phyloP scores from a whole-genome alignment of 2,888 invertebrate genomes.

The Melangyna quadrimaculata region DNA sequence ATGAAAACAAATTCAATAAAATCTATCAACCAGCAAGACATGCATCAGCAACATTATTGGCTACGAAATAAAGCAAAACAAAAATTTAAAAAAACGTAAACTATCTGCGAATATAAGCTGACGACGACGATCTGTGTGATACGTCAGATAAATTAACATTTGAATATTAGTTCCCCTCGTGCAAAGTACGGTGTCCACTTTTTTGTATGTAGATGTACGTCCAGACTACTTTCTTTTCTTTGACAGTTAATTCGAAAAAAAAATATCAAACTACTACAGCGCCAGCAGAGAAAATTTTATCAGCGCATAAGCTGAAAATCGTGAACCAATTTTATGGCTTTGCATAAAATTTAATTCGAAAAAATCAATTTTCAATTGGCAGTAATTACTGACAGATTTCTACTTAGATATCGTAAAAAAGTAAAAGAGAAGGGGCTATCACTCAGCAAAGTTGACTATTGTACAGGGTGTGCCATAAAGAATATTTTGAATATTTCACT shows the following conservation, averaged over 20 bases:
- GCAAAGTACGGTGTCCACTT: conserved; percentile 23
- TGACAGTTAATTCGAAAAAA: conserved; percentile 25
- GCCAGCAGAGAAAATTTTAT: conserved; percentile 46
- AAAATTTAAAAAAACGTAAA: conserved; percentile 19
- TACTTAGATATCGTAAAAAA: neutral
- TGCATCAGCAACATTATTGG: neutral
- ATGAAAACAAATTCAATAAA: conserved; percentile 28
- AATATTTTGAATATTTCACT: neutral
- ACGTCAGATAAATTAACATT: conserved; percentile 62
- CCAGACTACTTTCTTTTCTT: conserved; percentile 60
- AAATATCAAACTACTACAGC: neutral
- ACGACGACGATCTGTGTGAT: conserved; percentile 41
- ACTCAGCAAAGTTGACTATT: neutral
- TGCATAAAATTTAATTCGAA: conserved; percentile 65
- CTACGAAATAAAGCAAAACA: neutral
- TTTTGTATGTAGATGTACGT: neutral
- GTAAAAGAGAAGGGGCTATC: conserved; percentile 19
- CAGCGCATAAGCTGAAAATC: conserved; percentile 30
- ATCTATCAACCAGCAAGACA: conserved; percentile 17
- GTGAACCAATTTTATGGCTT: conserved; percentile 67
- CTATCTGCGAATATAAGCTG: conserved; percentile 22
- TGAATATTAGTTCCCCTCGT: conserved; percentile 32
- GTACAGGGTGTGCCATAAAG: neutral
- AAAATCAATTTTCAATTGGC: conserved; percentile 69
- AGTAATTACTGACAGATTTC: conserved; percentile 63